Conservation (phyloP, 2,797 vertebrate species). For the Gallinago solitaria region DNA sequence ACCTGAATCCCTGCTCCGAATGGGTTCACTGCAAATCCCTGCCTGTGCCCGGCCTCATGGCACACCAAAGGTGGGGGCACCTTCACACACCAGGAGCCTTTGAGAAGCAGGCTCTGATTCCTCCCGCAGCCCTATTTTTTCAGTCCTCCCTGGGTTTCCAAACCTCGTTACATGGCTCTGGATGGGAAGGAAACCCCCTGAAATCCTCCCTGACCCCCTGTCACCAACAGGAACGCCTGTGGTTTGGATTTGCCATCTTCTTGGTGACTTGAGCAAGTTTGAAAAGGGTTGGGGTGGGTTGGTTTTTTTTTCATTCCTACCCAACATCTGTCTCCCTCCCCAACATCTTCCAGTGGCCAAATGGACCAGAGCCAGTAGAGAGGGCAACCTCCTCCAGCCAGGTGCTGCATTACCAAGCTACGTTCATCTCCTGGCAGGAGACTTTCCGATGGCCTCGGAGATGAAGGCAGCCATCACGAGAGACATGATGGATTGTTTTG, state of each 20-base stretch:
- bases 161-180: rapidly evolving
- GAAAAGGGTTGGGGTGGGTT: background rate
- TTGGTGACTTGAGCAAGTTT: background rate
- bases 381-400: slow-evolving; percentile 2
- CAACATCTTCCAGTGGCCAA: background rate
- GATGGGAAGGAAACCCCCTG: background rate
- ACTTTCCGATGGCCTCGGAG: background rate
- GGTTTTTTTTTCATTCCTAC: background rate
- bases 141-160: background rate
- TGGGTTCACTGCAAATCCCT: background rate
- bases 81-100: background rate
- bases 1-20: background rate
- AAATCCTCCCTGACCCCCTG: background rate
- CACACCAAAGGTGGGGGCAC: background rate
- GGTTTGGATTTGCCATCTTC: background rate
- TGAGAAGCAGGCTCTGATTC: background rate
- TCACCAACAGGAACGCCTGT: rapidly evolving
- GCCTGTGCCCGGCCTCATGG: background rate
- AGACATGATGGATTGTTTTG: background rate
- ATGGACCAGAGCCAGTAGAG: background rate
- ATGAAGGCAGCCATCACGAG: background rate
- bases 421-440: slow-evolving; percentile 21
- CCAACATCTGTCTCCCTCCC: background rate
- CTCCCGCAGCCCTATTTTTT: background rate
- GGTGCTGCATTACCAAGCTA: slow-evolving; percentile 24